Evolutionary conservation across 2,888 invertebrate genomes (phyloP).

Genomic region (Timema podura): DNA sequence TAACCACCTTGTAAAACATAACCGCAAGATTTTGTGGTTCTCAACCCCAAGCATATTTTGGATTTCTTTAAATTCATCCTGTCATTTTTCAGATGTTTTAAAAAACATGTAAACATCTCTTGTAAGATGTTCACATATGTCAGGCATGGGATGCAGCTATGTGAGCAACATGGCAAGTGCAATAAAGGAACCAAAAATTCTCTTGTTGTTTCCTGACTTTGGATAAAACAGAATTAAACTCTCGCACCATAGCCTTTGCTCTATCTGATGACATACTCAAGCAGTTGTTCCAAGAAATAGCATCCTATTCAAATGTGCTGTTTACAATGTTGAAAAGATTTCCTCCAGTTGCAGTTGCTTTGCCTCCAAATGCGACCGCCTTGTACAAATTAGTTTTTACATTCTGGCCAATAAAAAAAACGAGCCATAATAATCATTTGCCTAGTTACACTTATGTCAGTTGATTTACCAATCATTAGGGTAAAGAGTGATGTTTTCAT

Average conservation of each 20-base stretch:
- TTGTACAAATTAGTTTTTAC: conserved; percentile 2
- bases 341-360: conserved; percentile 1
- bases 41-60: neutral
- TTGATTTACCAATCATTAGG: neutral
- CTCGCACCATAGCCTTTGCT: neutral
- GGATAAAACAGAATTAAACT: conserved; percentile 9
- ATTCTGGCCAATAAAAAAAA: neutral
- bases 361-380: neutral
- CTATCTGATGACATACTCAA: conserved; percentile 1
- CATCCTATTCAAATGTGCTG: neutral
- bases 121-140: conserved; percentile 13
- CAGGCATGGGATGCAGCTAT: conserved; percentile 15
- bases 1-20: conserved; percentile 14
- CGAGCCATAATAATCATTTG: neutral
- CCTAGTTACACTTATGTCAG: conserved; percentile 6
- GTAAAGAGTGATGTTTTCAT: neutral
- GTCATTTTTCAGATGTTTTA: conserved; percentile 12
- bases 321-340: conserved; percentile 2
- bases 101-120: conserved; percentile 10
- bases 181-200: neutral
- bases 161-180: conserved; percentile 6
- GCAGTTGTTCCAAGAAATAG: neutral
- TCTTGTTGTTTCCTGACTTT: conserved; percentile 8
- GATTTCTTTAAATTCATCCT: conserved; percentile 6
- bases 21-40: conserved; percentile 10